Base-by-base conservation (phyloP, 1,140 invertebrate species). In the Pomacea maculata region DNA sequence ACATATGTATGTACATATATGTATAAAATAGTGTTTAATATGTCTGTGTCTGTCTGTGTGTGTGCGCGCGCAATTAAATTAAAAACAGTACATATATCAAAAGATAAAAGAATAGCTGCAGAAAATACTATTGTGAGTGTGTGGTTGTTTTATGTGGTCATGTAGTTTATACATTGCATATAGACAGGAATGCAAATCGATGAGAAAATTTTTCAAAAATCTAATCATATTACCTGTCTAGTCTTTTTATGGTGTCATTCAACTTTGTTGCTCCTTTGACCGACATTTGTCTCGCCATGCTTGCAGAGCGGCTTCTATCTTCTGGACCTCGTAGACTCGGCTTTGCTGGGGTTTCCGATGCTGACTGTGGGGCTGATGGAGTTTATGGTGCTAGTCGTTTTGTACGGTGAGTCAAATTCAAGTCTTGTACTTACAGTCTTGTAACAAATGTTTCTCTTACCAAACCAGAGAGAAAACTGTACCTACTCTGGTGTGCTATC, bases 281-380 rank as follows among this genome's bases (percentile, higher is more conserved):
- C 57, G 11, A 0, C 57, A 61, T 70, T 12, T 70, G 64, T 65
- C 12, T 65, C 0, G 6, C 15, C 67, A 12, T 63, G 14, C 57
- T 57, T 82, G 21, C 83, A 88, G 84, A 87, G 95, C 86, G 95
- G 95, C 7, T 95, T 95, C 93, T 96, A 95, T 88, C 95, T 95
- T 94, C 91, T 96, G 17, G 95, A 96, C 87, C 86, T 96, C 73
- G 95, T 96, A 93, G 95, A 96, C 87, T 95, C 95, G 86, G 96
- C 96, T 86, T 94, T 95, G 1, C 95, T 95, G 29, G 96, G 95
- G 85, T 96, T 95, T 93, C 96, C 95, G 21, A 95, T 96, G 1
- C 89, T 96, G 45, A 91, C 96, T n/a, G 95, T 96, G 80, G 91
- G 88, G 65, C 80, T 96, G 79, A 92, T 93, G 64, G 95, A 96